Conservation (phyloP, 2,113 vertebrate species). For the Phaethornis superciliosus region DNA sequence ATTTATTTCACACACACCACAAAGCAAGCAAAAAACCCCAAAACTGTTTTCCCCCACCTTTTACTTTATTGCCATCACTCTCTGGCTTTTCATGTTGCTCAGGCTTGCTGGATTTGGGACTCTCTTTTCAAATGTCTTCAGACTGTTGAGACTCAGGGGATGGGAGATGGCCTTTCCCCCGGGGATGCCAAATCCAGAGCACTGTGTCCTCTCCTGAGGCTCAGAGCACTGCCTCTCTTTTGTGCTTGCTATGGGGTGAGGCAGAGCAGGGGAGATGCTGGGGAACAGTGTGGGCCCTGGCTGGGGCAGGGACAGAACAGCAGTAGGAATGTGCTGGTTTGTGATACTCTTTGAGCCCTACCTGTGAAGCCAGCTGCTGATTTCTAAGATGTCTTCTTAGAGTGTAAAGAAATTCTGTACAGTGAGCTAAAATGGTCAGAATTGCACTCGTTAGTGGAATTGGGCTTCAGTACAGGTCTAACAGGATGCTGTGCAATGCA, state of each 20-base stretch:
- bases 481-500: neutral
- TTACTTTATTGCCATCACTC: neutral
- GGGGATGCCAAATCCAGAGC: neutral
- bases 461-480: neutral
- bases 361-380: neutral
- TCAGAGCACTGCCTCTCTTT: neutral
- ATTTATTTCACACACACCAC: neutral
- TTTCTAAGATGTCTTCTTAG: neutral
- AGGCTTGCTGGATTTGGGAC: neutral
- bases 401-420: neutral
- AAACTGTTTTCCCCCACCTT: neutral
- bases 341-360: neutral
- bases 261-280: neutral
- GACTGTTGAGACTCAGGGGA: neutral
- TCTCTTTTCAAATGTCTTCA: neutral
- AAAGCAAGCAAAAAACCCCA: neutral
- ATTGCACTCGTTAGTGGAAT: fast-evolving
- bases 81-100: neutral
- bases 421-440: neutral
- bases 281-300: neutral
- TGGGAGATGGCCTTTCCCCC: slow-evolving; percentile 19
- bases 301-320: neutral
- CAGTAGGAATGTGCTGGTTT: neutral
- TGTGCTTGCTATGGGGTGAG: neutral
- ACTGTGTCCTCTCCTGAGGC: neutral